A percentile compares a stretch with the other conserved stretches of the same genome.
Evolutionary conservation across 2,797 vertebrate genomes (phyloP).

Genomic region (Macrochelys suwanniensis): DNA sequence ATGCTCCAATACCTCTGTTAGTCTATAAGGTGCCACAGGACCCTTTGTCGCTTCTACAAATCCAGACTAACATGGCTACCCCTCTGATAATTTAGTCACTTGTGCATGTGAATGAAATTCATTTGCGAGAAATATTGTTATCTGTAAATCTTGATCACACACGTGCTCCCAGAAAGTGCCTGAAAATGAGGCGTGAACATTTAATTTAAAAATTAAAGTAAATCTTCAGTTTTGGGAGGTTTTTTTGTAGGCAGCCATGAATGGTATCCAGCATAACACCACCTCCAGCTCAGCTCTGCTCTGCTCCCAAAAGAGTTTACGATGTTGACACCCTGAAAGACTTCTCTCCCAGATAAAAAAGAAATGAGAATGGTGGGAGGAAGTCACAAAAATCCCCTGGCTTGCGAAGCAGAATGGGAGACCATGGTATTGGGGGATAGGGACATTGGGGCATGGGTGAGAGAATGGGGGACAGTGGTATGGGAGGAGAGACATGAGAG

Average conservation of each 20-base stretch:
- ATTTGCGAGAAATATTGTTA: not conserved
- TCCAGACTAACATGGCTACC: too few relatives aligned
- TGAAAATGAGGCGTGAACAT: not conserved
- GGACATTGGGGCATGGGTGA: not conserved
- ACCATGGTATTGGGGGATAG: not conserved
- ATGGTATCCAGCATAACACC: not conserved
- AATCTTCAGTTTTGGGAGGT: not conserved
- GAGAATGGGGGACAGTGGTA: not conserved
- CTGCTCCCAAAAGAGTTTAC: not conserved
- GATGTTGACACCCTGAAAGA: not conserved
- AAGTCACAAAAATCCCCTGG: not conserved
- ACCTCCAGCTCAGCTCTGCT: not conserved
- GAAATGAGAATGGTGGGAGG: not conserved
- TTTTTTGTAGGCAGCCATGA: not conserved
- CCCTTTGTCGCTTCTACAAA: too few relatives aligned
- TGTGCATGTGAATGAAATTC: not conserved
- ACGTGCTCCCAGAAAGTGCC: not conserved
- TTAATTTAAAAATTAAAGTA: not conserved
- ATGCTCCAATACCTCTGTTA: too few relatives aligned
- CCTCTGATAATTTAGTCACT: not conserved
- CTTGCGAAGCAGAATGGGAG: not conserved
- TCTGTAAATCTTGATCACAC: not conserved
- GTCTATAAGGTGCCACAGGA: too few relatives aligned
- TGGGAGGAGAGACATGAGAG: not conserved
- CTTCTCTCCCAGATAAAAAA: not conserved